Conservation (phyloP, 2,888 invertebrate species). For the Odontocolon sp. region DNA sequence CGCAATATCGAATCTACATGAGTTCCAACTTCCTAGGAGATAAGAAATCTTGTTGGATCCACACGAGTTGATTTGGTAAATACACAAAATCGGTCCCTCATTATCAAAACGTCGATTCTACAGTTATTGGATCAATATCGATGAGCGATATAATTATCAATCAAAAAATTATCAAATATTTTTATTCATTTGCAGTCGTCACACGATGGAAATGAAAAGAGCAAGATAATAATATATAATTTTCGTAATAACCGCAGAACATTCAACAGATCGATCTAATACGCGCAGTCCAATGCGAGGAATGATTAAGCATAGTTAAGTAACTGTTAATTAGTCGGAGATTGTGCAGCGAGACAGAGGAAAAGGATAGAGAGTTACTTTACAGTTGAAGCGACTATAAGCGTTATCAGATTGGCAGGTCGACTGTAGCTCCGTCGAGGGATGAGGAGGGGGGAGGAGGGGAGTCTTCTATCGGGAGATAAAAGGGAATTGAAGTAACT, state of each 20-base stretch:
- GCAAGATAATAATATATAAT: too few species aligned
- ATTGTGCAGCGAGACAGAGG: slow-evolving; percentile 37
- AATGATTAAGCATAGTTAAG: slow-evolving; percentile 54
- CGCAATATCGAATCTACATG: slow-evolving; percentile 24
- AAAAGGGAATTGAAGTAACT: slow-evolving; percentile 60
- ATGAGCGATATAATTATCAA: background rate
- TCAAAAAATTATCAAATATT: background rate
- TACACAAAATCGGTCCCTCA: background rate
- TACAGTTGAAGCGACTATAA: slow-evolving; percentile 50
- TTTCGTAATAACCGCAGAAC: too few species aligned
- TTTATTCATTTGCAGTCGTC: background rate
- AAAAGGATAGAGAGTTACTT: slow-evolving; percentile 37
- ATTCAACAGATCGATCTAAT: too few species aligned
- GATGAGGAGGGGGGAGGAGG: background rate
- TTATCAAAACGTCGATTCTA: background rate
- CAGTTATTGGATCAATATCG: background rate
- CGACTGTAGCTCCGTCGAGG: slow-evolving; percentile 24
- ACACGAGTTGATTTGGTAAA: too few species aligned
- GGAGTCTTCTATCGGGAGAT: slow-evolving; percentile 51
- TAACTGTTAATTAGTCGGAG: slow-evolving; percentile 58
- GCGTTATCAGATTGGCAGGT: slow-evolving; percentile 57
- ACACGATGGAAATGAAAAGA: too few species aligned
- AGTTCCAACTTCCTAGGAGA: background rate
- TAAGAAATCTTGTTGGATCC: background rate
- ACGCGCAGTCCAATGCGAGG: slow-evolving; percentile 16